These are phyloP conservation scores for Chelon labrosus DNA, from an alignment of 2,797 vertebrate genomes.

Conservation along the genomic window DNA sequence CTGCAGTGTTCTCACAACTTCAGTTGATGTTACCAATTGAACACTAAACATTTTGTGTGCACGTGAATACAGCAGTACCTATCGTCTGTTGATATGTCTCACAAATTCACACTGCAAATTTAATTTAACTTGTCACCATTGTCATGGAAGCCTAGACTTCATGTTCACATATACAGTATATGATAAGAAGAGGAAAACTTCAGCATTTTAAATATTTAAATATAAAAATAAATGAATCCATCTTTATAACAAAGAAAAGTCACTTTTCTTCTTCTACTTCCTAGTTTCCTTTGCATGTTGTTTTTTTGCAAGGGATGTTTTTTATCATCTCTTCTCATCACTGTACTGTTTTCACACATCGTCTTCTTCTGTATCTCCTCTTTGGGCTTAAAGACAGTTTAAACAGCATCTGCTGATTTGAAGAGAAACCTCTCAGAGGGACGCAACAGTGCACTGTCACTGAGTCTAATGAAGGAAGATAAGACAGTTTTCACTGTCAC, in stretches of 20 bases:
- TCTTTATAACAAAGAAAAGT: conserved; percentile 1
- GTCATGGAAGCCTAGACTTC: conserved; percentile 1
- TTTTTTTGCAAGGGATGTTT: background rate
- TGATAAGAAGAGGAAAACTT: conserved; percentile 20
- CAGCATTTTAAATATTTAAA: background rate
- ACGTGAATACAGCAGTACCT: no score
- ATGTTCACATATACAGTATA: background rate
- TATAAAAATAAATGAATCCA: background rate
- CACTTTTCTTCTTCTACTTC: background rate
- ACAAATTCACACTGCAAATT: conserved; percentile 1
- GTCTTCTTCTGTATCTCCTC: conserved; percentile 35
- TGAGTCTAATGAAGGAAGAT: conserved; percentile 31
- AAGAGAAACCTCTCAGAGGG: conserved; percentile 49
- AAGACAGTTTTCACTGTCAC: conserved; percentile 44
- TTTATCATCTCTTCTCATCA: conserved; percentile 38
- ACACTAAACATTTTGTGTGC: no score
- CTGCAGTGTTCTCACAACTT: no score
- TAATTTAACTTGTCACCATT: background rate
- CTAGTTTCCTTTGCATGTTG: conserved; percentile 2
- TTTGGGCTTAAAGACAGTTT: conserved; percentile 50
- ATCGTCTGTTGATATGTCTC: background rate
- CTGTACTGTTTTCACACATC: conserved; percentile 18
- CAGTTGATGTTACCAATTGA: no score
- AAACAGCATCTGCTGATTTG: conserved; percentile 65
- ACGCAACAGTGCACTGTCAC: conserved; percentile 23